phyloP scores from a whole-genome alignment of 1,140 invertebrate species.

The Coenobita brevimanus region DNA sequence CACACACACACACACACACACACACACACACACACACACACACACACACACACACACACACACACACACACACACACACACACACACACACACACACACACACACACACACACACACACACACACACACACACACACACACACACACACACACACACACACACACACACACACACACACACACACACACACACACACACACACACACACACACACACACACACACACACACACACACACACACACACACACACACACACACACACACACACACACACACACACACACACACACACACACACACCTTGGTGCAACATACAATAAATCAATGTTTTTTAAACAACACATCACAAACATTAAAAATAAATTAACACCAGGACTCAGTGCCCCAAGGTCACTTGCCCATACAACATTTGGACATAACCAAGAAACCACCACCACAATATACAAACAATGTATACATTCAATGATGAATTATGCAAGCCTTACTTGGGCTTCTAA shows the following conservation, averaged over 20 bases:
- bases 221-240: constrained; percentile 1
- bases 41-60: neutral
- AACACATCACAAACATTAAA: no score
- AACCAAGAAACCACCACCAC: no score
- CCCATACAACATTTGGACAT: no score
- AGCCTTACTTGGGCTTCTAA: no score
- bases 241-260: constrained; percentile 14
- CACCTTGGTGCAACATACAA: neutral
- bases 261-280: neutral
- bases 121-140: constrained; percentile 9
- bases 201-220: constrained; percentile 11
- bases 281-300: neutral
- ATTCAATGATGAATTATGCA: no score
- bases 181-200: constrained; percentile 14
- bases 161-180: constrained; percentile 9
- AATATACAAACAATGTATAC: no score
- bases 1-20: constrained; percentile 7
- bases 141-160: constrained; percentile 9
- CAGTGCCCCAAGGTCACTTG: no score
- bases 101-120: constrained; percentile 14
- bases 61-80: neutral
- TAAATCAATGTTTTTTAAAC: no score
- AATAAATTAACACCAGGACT: no score
- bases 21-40: constrained; percentile 14
- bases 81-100: constrained; percentile 14